Base-by-base conservation (phyloP, 2,113 vertebrate species). In the Bungarus multicinctus region DNA sequence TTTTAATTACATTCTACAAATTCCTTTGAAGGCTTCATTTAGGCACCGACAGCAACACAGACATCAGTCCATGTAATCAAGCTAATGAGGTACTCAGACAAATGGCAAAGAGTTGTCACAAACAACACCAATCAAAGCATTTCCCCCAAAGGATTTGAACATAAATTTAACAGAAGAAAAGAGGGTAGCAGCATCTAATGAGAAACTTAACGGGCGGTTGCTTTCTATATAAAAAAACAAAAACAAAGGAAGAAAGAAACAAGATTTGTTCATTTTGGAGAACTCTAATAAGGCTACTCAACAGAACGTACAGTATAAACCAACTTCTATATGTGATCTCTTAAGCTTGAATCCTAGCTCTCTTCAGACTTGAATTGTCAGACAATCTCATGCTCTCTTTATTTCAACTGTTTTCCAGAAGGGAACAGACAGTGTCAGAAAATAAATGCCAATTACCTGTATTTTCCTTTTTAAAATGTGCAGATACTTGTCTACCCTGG, bases 11-110 rank as follows among this genome's bases (percentile, higher is more conserved):
- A 58, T 1, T 87, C 94, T 25, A 87, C 85, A 3, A 2, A 89
- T 87, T 92, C 85, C 87, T 93, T 94, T 92, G 10, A 74, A 93
- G 91, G 94, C 94, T 96, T 94, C 94, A 57, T 94, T 95, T 93
- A 95, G 95, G 95, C 96, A 96, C 94, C 93, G 85, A 39, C 34
- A 43, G 74, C 94, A 50, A 91, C 92, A n/a, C 23, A 58, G n/a
- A 89, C 93, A 95, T 88, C 92, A 90, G 89, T 60, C 34, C 87
- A 88, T 88, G 55, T 81, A 93, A 96, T 18, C 25, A 94, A 85
- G 93, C 39, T 85, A 10, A 91, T 95, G 45, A 91, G 20, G 81
- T 4, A 91, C 43, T 12, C 23, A 95, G 88, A 10, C 23, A 4
- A 93, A 85, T 89, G 89, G 94, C 95, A 96, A 97, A 53, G 20